phyloP scores from a whole-genome alignment of 2,888 invertebrate genomes.

The Polymixis lichenea region DNA sequence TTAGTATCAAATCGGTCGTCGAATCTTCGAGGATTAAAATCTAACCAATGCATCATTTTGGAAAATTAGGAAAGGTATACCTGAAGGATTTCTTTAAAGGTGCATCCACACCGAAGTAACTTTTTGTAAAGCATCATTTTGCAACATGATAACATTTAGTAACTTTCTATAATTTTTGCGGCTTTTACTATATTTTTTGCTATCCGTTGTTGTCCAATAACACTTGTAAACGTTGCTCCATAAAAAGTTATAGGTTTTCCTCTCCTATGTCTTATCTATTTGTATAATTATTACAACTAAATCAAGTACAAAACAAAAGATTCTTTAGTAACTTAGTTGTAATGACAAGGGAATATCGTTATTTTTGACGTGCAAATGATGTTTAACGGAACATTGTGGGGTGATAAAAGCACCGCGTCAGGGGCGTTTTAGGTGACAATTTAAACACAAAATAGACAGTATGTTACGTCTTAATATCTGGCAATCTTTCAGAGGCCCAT shows the following conservation, averaged over 20 bases:
- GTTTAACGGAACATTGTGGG: neutral
- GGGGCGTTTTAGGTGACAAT: neutral
- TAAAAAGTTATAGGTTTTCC: too few species aligned
- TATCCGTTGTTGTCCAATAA: too few species aligned
- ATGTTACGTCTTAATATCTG: neutral
- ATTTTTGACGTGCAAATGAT: slow-evolving; percentile 1
- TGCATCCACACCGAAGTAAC: too few species aligned
- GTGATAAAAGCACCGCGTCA: neutral
- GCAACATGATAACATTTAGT: too few species aligned
- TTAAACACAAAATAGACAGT: neutral
- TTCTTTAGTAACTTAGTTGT: neutral
- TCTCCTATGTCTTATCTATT: neutral
- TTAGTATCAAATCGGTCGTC: slow-evolving; percentile 74
- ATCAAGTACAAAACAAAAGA: neutral
- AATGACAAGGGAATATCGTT: neutral
- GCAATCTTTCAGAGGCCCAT: neutral
- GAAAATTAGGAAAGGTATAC: neutral
- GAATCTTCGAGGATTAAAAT: slow-evolving; percentile 8
- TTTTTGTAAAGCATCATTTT: too few species aligned
- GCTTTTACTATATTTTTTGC: too few species aligned
- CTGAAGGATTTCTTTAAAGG: neutral
- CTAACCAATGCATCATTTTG: neutral
- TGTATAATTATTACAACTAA: neutral
- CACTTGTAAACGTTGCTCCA: too few species aligned
- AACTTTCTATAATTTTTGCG: too few species aligned